Base-by-base conservation (phyloP, 1,140 invertebrate genomes). In the Venturia canescens region DNA sequence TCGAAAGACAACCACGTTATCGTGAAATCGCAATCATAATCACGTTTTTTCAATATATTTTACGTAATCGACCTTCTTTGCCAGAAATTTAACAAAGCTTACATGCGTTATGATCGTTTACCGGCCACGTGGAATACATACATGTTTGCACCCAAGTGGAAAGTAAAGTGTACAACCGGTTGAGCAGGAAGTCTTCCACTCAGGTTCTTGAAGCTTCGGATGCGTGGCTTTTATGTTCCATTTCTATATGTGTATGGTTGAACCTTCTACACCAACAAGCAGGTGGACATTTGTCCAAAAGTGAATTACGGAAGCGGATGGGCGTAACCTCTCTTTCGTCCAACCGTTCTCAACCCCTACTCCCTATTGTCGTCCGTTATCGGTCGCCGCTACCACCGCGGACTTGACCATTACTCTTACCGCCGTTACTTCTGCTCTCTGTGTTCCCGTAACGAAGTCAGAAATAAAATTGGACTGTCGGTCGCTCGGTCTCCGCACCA, bases 281-380 rank as follows among this genome's bases (percentile, higher is more conserved):
- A 78, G 77, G 77, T 78, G 63, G 63, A 78, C 77, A 78, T 69
- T 78, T 78, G 60, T 78, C 60, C 27, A 63, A 78, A 78, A 78
- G 77, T 67, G 63, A 78, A 78, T 78, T 78, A 78, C 77, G 60
- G 48, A 78, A 78, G 63, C 38, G 63, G 38, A 50, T 67, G 63
- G 60, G 66, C 66, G 60, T 57, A 74, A 74, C 38, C 29, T 31
- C 29, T 53, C 50, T 69, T n/a, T 69, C 18, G 66, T 69, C 13
- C 66, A 69, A 34, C 29, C 53, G 44, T 34, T 29, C 48, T 60
- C 53, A 60, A 26, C 18, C 16, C 26, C 15, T 53, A 21, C 50
- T 21, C 50, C 34, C 77, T 50, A 78, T 78, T 78, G 34, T 78
- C 38, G 63, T 67, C 77, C 63, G 66, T 67, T 70, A 78, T 53